Evolutionary conservation across 2,888 invertebrate species (phyloP).

Genomic region (Anthophora plumipes): DNA sequence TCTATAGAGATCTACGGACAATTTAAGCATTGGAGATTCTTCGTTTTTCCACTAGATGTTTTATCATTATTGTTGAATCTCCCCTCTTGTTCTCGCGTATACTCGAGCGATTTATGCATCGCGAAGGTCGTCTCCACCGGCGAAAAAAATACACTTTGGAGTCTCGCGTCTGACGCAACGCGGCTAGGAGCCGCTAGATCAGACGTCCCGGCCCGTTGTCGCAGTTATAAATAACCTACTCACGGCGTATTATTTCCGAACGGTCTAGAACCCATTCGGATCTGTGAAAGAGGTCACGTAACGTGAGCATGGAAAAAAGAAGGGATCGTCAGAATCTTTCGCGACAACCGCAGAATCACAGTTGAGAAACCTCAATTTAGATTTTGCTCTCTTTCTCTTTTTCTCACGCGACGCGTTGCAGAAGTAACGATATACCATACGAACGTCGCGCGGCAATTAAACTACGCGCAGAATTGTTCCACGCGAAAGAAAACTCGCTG

Average conservation of each 20-base stretch:
- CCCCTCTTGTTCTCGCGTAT: not conserved
- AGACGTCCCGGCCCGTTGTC: conserved; percentile 69
- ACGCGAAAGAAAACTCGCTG: not conserved
- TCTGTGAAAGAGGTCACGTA: conserved; percentile 70
- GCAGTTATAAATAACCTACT: conserved; percentile 73
- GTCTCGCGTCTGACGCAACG: conserved; percentile 55
- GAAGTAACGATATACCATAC: not conserved
- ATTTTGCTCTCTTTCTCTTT: too few relatives aligned
- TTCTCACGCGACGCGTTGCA: too few relatives aligned
- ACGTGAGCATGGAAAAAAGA: conserved; percentile 58
- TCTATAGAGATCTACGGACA: too few relatives aligned
- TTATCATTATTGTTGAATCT: not conserved
- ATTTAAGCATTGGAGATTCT: too few relatives aligned
- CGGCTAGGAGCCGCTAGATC: conserved; percentile 69
- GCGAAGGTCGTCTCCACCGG: conserved; percentile 56
- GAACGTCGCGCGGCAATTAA: not conserved
- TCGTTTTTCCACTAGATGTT: too few relatives aligned
- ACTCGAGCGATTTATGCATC: conserved; percentile 35
- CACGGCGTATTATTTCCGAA: conserved; percentile 73
- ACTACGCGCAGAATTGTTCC: not conserved
- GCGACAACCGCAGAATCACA: too few relatives aligned
- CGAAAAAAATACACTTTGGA: conserved; percentile 64
- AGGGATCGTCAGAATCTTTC: conserved; percentile 30
- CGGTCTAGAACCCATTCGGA: conserved; percentile 66
- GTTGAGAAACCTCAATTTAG: too few relatives aligned